Base-by-base conservation (phyloP, 2,113 vertebrate genomes). In the Bubo scandiacus region DNA sequence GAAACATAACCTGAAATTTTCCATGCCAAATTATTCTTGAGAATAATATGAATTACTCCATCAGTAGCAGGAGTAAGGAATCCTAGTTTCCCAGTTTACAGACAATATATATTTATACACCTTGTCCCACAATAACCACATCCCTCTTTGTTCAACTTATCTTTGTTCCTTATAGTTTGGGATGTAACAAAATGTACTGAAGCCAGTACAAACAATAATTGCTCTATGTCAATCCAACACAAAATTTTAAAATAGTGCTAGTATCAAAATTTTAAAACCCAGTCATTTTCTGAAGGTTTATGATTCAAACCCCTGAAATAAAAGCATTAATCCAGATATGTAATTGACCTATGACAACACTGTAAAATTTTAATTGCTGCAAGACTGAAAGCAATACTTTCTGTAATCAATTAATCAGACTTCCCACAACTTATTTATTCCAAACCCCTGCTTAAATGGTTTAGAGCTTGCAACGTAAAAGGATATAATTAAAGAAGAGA, bases 261-360 rank as follows among this genome's bases (percentile, higher is more conserved):
- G 14, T 19, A 73, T 21, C 1, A 54, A 43, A 29, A 67, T 75
- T 81, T 66, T 54, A 30, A 63, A 92, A 40, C 5, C 1, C 20
- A 45, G 5, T 45, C 25, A 68, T 90, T 81, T 90, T 61, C 32
- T 79, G 23, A 40, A 43, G 7, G 12, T 54, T 65, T 85, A 43
- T 42, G 57, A 57, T 36, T 61, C 58, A 77, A 77, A 57, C 32
- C 18, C 13, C 23, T 34, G 18, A 63, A 88, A 86, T 42, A 54
- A 57, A 70, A 82, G 6, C 29, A 89, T 73, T 0, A 0, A 34
- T 71, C 6, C 10, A 40, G n/a, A 61, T 49, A 82, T 7, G 4
- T 43, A 93, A 43, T 27, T 43, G 52, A 82, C 34, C 38, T 72
- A 45, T 47, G 27, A 52, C 20, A 72, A 36, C 43, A 43, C 4